Percentiles rank a stretch among this genome's conserved stretches.
Conservation (phyloP, 2,888 invertebrate species). For the Lasioglossum malachurum region DNA sequence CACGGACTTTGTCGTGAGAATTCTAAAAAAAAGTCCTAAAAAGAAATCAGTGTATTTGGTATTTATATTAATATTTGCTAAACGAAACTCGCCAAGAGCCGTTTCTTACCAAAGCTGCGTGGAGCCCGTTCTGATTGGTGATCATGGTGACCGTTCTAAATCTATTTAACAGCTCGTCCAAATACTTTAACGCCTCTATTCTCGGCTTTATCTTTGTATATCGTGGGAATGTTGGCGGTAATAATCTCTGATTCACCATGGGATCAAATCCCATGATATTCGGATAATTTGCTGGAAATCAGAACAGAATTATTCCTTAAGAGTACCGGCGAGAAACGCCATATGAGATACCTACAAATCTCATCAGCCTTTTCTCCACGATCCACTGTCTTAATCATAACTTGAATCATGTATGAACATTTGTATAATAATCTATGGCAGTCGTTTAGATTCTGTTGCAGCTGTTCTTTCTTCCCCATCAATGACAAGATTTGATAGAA, state of each 20-base stretch:
- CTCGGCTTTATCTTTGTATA: conserved; percentile 96
- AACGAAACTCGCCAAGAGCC: conserved; percentile 19
- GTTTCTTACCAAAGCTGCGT: conserved; percentile 90
- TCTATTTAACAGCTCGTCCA: conserved; percentile 93
- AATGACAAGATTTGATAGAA: conserved; percentile 92
- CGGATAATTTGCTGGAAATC: conserved; percentile 88
- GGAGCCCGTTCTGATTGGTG: conserved; percentile 91
- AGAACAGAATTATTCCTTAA: conserved; percentile 23
- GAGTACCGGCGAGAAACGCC: conserved; percentile 65
- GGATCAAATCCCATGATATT: conserved; percentile 98
- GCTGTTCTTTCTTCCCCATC: conserved; percentile 89
- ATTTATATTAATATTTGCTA: conserved; percentile 41
- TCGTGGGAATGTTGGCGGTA: conserved; percentile 99
- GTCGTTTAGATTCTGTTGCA: conserved; percentile 89
- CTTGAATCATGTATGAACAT: conserved; percentile 93
- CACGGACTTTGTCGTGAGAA: conserved; percentile 96
- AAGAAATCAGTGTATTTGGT: conserved; percentile 71
- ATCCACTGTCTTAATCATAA: conserved; percentile 91
- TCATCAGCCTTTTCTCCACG: conserved; percentile 90
- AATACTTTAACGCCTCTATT: conserved; percentile 91
- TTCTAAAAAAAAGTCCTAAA: conserved; percentile 96
- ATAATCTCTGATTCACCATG: conserved; percentile 96
- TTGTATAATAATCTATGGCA: conserved; percentile 93
- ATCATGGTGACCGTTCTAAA: conserved; percentile 93
- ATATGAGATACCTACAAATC: conserved; percentile 85